Conservation (phyloP, 1,140 invertebrate species). For the Hyposmocoma kahamanoa region DNA sequence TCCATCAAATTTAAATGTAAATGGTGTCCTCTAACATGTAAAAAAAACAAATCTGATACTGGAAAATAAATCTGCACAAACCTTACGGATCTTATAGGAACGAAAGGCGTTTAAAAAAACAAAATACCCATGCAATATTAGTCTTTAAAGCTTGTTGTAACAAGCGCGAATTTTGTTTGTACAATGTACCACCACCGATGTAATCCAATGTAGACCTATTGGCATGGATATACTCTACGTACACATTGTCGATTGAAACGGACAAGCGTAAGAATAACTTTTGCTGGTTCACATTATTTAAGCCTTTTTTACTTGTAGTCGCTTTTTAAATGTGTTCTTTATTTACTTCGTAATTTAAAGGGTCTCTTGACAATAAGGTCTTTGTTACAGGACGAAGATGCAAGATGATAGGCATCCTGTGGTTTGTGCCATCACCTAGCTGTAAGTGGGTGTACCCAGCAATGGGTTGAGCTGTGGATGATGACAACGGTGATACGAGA, state of each 20-base stretch:
- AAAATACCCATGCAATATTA: constrained; percentile 68
- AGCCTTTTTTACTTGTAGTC: background rate
- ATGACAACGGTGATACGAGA: no score
- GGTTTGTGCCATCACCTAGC: no score
- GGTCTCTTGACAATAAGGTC: no score
- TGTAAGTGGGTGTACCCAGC: no score
- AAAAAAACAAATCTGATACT: no score
- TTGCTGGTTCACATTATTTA: constrained; percentile 32
- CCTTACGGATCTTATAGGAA: constrained; percentile 14
- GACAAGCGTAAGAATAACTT: constrained; percentile 38
- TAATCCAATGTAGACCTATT: constrained; percentile 58
- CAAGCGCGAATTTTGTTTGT: constrained; percentile 25
- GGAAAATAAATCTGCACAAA: no score
- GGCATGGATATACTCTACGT: constrained; percentile 48
- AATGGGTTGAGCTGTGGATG: no score
- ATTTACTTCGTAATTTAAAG: background rate
- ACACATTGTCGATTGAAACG: constrained; percentile 38
- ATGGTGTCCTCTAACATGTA: no score
- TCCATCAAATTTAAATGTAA: no score
- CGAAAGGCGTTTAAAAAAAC: constrained; percentile 22
- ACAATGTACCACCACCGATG: constrained; percentile 51
- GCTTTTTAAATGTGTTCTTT: background rate
- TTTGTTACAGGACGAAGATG: no score
- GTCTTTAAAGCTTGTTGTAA: constrained; percentile 34
- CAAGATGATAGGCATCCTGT: no score